phyloP scores from a whole-genome alignment of 2,797 vertebrate genomes.

The Gallinago solitaria region DNA sequence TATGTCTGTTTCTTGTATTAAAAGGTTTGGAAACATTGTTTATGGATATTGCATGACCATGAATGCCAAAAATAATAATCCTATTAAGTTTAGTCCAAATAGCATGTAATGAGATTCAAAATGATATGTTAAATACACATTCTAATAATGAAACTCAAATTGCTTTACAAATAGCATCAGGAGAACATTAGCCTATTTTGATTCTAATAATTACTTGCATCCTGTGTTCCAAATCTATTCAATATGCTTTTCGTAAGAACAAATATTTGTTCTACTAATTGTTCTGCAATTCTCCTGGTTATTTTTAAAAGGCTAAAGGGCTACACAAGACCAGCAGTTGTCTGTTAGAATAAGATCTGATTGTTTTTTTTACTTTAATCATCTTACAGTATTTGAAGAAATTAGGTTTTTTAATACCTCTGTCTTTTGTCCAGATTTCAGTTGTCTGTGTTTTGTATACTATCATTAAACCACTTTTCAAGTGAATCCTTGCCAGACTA shows the following conservation, averaged over 20 bases:
- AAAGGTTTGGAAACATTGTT: constrained; percentile 58
- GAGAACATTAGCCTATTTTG: constrained; percentile 74
- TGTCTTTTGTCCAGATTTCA: constrained; percentile 67
- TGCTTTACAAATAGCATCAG: constrained; percentile 70
- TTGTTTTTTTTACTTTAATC: constrained; percentile 68
- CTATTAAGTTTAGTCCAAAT: constrained; percentile 69
- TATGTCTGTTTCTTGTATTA: constrained; percentile 63
- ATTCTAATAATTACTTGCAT: constrained; percentile 76
- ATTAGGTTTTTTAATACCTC: constrained; percentile 65
- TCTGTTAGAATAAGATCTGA: constrained; percentile 58
- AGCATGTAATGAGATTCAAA: constrained; percentile 72
- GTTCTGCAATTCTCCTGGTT: constrained; percentile 70
- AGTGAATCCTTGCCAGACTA: constrained; percentile 68
- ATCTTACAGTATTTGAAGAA: constrained; percentile 66
- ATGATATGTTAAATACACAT: constrained; percentile 73
- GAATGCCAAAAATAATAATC: constrained; percentile 75
- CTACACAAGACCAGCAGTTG: constrained; percentile 59
- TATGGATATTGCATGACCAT: constrained; percentile 61
- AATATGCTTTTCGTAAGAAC: constrained; percentile 72
- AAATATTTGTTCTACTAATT: constrained; percentile 77
- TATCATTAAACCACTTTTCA: constrained; percentile 61
- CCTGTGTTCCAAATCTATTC: constrained; percentile 75
- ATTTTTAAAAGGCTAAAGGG: constrained; percentile 69
- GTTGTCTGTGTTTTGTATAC: constrained; percentile 67
- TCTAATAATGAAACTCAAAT: constrained; percentile 74